A percentile compares a stretch with the other conserved stretches of the same genome.
Evolutionary conservation across 2,888 invertebrate genomes (phyloP).

Genomic region (Drosophila borealis): DNA sequence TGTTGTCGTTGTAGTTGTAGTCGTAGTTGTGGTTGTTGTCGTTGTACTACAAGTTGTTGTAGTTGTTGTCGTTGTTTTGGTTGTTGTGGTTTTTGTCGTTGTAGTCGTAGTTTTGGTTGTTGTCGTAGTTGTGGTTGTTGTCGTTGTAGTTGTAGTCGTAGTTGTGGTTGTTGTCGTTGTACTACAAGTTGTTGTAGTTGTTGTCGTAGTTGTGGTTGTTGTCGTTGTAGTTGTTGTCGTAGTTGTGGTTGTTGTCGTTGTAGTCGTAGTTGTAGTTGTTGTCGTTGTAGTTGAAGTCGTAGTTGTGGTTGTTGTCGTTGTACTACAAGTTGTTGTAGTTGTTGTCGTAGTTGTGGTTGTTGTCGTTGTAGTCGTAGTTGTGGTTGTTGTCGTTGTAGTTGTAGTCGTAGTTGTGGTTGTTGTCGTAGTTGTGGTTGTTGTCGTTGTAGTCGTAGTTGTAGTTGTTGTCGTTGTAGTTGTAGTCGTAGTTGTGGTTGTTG

Average conservation of each 20-base stretch:
- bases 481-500: constrained; percentile 9
- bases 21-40: no score
- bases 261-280: background rate
- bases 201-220: no score
- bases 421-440: constrained; percentile 5
- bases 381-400: background rate
- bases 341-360: constrained; percentile 1
- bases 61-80: background rate
- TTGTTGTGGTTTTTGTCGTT: background rate
- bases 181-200: constrained; percentile 11
- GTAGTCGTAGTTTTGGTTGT: constrained; percentile 17
- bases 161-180: constrained; percentile 8
- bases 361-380: constrained; percentile 20
- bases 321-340: background rate
- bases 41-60: background rate
- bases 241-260: no score
- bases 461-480: no score
- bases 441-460: background rate
- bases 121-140: constrained; percentile 1
- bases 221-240: no score
- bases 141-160: constrained; percentile 1
- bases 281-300: constrained; percentile 3
- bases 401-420: constrained; percentile 2
- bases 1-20: constrained; percentile 13
- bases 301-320: background rate